These are phyloP conservation scores for Scaeva pyrastri DNA, from an alignment of 2,888 invertebrate genomes.

Conservation along the genomic window DNA sequence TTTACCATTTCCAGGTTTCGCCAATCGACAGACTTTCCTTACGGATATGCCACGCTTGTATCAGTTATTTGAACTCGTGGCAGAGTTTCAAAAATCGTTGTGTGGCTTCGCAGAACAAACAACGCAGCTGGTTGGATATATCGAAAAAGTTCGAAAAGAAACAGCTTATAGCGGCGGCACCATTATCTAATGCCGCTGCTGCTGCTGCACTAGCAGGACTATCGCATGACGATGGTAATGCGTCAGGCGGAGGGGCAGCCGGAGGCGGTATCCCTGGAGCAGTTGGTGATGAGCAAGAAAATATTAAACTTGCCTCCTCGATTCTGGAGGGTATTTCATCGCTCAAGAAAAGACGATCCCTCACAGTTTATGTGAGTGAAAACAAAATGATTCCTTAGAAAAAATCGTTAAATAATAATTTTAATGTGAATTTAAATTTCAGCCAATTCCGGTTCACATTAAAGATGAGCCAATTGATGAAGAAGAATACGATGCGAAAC, in stretches of 20 bases:
- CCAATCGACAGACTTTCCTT: slow-evolving; percentile 82
- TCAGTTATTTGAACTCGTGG: slow-evolving; percentile 84
- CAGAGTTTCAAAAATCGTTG: slow-evolving; percentile 84
- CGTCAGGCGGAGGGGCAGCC: neutral
- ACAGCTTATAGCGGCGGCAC: slow-evolving; percentile 46
- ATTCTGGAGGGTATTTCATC: slow-evolving; percentile 83
- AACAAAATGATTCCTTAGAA: slow-evolving; percentile 45
- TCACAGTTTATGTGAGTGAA: slow-evolving; percentile 83
- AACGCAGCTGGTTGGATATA: slow-evolving; percentile 82
- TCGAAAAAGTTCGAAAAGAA: slow-evolving; percentile 78
- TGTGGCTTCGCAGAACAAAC: slow-evolving; percentile 82
- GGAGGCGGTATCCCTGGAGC: neutral
- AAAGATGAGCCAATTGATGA: slow-evolving; percentile 83
- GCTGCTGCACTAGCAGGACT: slow-evolving; percentile 18
- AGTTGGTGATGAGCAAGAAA: slow-evolving; percentile 43
- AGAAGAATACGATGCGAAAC: slow-evolving; percentile 80
- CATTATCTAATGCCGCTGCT: slow-evolving; percentile 30
- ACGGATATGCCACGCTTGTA: slow-evolving; percentile 83
- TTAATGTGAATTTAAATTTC: slow-evolving; percentile 20
- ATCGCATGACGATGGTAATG: slow-evolving; percentile 22
- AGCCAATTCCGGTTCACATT: slow-evolving; percentile 82
- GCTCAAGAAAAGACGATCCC: slow-evolving; percentile 82
- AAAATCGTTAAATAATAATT: slow-evolving; percentile 46
- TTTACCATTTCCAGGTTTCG: slow-evolving; percentile 79
- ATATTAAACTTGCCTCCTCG: slow-evolving; percentile 68